Conservation (phyloP, 1,140 invertebrate genomes). For the Sinella curviseta region DNA sequence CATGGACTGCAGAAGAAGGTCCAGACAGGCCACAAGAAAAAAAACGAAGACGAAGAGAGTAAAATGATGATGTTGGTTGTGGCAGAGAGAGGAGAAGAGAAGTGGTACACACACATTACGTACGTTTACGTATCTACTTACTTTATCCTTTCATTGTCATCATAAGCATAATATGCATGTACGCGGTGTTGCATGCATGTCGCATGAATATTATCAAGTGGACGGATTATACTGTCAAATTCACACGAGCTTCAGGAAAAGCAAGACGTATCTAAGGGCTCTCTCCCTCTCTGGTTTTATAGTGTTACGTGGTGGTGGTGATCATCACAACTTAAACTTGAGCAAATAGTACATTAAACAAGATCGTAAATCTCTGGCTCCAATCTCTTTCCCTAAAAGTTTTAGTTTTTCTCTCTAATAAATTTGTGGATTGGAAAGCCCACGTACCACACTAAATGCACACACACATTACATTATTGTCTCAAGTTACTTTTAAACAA, state of each 20-base stretch:
- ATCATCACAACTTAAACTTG: not conserved
- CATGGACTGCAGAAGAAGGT: not conserved
- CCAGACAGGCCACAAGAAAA: not conserved
- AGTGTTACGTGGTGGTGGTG: not conserved
- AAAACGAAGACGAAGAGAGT: not conserved
- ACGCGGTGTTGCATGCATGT: not conserved
- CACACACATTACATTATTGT: conserved; percentile 1
- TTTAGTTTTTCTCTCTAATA: not conserved
- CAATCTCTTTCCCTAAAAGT: not conserved
- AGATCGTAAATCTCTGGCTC: conserved; percentile 8
- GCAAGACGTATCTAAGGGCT: conserved; percentile 11
- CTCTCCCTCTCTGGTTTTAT: not conserved
- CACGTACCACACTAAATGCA: no score
- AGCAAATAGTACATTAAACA: not conserved
- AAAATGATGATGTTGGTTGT: no score
- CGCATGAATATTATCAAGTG: not conserved
- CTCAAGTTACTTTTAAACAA: conserved; percentile 17
- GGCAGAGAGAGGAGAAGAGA: no score
- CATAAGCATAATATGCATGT: not conserved
- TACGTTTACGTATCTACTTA: not conserved
- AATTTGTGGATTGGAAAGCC: no score
- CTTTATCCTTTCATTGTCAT: not conserved
- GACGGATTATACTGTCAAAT: conserved; percentile 17
- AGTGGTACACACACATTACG: no score
- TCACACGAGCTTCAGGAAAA: conserved; percentile 22